Evolutionary conservation across 2,888 invertebrate genomes (phyloP).

Genomic region (Patella pellucida): DNA sequence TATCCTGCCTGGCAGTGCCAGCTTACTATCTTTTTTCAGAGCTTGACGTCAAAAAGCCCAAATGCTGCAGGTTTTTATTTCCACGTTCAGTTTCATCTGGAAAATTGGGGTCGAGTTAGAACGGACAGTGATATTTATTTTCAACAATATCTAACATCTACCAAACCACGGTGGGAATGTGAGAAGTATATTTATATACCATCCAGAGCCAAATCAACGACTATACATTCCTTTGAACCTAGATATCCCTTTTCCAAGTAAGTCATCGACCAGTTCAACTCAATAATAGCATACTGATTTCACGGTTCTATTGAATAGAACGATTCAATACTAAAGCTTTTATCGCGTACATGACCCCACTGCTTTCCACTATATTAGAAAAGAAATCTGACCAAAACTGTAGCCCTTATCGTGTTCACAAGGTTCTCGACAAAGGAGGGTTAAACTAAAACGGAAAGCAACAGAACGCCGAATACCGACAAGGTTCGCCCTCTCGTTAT

Average conservation of each 20-base stretch:
- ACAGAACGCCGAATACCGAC: too few relatives aligned
- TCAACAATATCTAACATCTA: not conserved
- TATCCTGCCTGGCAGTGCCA: too few relatives aligned
- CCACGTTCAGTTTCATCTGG: constrained; percentile 20
- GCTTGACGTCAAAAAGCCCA: not conserved
- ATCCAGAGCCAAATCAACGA: not conserved
- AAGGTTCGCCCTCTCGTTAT: too few relatives aligned
- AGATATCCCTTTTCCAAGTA: not conserved
- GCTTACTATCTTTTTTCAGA: too few relatives aligned
- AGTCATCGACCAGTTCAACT: not conserved
- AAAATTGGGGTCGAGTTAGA: not conserved
- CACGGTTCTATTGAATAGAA: too few relatives aligned
- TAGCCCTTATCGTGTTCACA: too few relatives aligned
- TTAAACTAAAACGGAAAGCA: too few relatives aligned
- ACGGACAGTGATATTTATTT: not conserved
- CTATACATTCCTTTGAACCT: not conserved
- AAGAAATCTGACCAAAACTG: too few relatives aligned
- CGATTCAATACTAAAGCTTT: too few relatives aligned
- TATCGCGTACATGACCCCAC: too few relatives aligned
- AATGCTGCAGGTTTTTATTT: constrained; percentile 19
- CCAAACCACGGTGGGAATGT: not conserved
- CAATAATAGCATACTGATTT: not conserved
- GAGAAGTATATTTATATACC: not conserved
- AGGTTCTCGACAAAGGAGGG: too few relatives aligned
- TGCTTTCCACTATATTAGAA: too few relatives aligned